Percentiles rank a stretch among this genome's conserved stretches.
These are phyloP conservation scores for Montifringilla adamsi DNA, from an alignment of 2,113 vertebrate genomes.

Conservation along the genomic window DNA sequence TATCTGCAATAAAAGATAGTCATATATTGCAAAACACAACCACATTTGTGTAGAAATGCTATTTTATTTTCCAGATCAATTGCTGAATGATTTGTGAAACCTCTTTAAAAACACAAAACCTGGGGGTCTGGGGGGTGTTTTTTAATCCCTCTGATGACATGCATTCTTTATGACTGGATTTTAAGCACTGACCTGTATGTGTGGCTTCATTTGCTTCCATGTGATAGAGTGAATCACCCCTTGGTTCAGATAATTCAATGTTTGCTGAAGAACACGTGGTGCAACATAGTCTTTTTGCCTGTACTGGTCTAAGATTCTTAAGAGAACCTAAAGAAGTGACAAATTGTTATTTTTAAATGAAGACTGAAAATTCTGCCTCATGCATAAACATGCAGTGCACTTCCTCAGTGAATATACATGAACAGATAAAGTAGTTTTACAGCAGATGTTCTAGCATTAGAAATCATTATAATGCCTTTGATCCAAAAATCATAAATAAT, in stretches of 20 bases:
- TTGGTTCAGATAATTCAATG: constrained; percentile 89
- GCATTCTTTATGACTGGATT: background rate
- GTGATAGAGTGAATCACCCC: constrained; percentile 89
- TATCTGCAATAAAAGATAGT: background rate
- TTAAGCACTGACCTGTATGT: constrained; percentile 85
- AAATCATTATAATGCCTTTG: background rate
- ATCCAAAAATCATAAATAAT: background rate
- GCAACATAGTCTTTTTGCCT: constrained; percentile 89
- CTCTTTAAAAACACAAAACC: background rate
- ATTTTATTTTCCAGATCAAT: background rate
- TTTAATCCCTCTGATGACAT: background rate
- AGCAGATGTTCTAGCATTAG: background rate
- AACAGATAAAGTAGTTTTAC: background rate
- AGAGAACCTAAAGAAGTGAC: constrained; percentile 79
- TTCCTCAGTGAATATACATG: background rate
- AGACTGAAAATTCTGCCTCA: background rate
- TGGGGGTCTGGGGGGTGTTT: accelerated
- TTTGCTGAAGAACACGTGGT: constrained; percentile 91
- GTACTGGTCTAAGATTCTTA: constrained; percentile 93
- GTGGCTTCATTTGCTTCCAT: constrained; percentile 96
- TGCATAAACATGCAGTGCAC: background rate
- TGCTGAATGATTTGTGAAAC: background rate
- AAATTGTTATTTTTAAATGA: background rate
- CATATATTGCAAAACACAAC: background rate
- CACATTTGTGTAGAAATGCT: background rate